These are phyloP conservation scores for Buphagus erythrorhynchus DNA, from an alignment of 2,797 vertebrate species.

Conservation along the genomic window DNA sequence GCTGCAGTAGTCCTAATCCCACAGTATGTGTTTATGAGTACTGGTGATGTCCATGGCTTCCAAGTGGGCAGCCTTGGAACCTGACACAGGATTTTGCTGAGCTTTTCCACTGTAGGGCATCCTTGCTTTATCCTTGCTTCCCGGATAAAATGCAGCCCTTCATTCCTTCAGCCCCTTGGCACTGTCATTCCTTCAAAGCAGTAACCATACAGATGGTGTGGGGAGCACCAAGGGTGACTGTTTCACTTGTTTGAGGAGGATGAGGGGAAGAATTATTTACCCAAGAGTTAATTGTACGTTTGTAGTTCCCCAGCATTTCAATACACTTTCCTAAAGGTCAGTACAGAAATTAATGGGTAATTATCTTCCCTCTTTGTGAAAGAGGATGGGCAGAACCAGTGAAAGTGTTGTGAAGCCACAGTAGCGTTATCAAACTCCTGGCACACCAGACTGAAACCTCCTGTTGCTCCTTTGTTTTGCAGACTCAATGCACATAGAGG, in stretches of 20 bases:
- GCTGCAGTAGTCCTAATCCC: background rate
- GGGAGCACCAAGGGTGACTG: background rate
- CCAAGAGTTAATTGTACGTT: background rate
- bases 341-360: background rate
- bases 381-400: background rate
- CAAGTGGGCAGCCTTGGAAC: background rate
- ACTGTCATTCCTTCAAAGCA: background rate
- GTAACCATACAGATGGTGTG: background rate
- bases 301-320: background rate
- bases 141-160: background rate
- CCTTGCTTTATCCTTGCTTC: background rate
- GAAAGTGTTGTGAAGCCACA: background rate
- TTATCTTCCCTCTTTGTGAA: background rate
- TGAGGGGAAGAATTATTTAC: background rate
- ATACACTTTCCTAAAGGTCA: background rate
- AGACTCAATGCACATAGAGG: slow-evolving; percentile 99
- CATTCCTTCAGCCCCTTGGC: background rate
- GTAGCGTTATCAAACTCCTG: background rate
- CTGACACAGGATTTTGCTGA: background rate
- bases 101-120: background rate
- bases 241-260: background rate
- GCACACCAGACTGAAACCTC: background rate
- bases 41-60: accelerated
- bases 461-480: slow-evolving; percentile 24
- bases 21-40: background rate